phyloP scores from a whole-genome alignment of 2,797 vertebrate species.

The Rhynchotus rufescens region DNA sequence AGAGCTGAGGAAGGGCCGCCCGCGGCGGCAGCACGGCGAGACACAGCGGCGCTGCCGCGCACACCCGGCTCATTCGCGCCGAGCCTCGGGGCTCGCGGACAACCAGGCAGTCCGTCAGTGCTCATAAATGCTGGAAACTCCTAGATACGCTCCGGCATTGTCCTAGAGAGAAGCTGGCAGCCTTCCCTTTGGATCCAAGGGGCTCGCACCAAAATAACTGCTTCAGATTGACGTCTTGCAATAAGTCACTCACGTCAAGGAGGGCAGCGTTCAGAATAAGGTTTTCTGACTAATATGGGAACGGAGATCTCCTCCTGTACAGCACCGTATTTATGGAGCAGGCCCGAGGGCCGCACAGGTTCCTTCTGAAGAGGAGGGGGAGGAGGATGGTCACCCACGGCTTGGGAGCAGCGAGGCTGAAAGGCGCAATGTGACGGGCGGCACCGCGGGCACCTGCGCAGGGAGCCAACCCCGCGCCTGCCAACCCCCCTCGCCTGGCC shows the following conservation, averaged over 20 bases:
- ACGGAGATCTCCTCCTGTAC: background rate
- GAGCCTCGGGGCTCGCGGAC: background rate
- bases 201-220: background rate
- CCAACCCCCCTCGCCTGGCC: fast-evolving
- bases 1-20: background rate
- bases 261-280: background rate
- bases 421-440: background rate
- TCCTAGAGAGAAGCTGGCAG: background rate
- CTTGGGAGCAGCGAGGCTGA: background rate
- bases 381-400: background rate
- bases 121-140: background rate
- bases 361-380: background rate
- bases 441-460: background rate
- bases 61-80: background rate
- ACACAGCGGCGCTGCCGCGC: background rate
- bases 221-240: background rate
- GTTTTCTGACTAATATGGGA: background rate
- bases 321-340: background rate
- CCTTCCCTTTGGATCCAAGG: background rate
- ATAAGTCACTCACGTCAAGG: background rate
- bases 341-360: background rate
- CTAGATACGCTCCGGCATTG: background rate
- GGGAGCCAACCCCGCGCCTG: background rate
- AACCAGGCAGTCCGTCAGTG: background rate
- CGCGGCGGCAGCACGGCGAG: background rate